Evolutionary conservation across 1,140 invertebrate species (phyloP), one percentile per base, ranked within the genome.

Genomic region (Pseudomyrmex concolor): DNA sequence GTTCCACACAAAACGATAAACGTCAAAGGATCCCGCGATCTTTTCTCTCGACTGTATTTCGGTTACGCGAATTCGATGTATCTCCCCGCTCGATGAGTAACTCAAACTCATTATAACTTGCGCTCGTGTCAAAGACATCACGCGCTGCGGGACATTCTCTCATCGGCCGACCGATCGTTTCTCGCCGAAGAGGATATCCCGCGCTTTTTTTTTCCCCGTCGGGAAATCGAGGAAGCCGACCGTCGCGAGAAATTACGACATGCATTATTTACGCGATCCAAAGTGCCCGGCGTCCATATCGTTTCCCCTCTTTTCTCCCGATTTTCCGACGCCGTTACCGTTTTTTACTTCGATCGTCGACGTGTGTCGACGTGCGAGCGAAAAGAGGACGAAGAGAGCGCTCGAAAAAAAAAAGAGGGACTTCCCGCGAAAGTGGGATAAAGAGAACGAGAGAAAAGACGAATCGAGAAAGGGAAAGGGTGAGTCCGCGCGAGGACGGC

Each of bases 261-360:
- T 86, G 83, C 85, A 88, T 88, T 90, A 90, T 90, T 90, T 88
- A 90, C 74, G 82, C 51, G 81, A 63, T 63, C 71, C 54, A 81
- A 87, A 85, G 72, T 84, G 70, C 22, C 34, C 63, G 19, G 72
- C 63, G 55, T 45, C n/a, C 63, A 66, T 25, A 59, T 66, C 76
- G 51, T 73, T 43, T 34, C 45, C 50, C 50, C n/a, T 17, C 60
- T 9, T 43, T 59, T 17, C 8, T 34, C 10, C n/a, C 12, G 12
- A 51, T 0, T 13, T 51, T 51, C 50, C 50, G 50, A 51, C 50
- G 50, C 5, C 5, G 34, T 34, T 34, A 34, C 34, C 34, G 34
- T 34, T 7, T 34, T 34, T 34, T 34, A 34, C 34, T 1, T 7
- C 34, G 34, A 34, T 34, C 34, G 34, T 34, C 34, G 34, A 34